Conservation (phyloP, 2,797 vertebrate species). For the Coregonus ussuriensis region DNA sequence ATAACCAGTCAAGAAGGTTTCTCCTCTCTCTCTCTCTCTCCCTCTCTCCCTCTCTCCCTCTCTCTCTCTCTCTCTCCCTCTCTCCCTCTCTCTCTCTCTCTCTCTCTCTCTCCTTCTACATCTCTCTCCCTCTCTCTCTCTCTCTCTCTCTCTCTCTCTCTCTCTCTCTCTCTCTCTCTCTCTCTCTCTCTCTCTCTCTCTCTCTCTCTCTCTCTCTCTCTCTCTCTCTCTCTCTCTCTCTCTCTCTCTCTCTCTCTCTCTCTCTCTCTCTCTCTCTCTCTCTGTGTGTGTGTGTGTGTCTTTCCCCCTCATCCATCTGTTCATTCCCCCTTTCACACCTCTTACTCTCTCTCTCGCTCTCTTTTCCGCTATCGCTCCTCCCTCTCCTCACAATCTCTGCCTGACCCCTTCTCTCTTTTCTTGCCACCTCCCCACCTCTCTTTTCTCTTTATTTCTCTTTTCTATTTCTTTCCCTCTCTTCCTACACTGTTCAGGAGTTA, state of each 20-base stretch:
- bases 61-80: too few relatives aligned
- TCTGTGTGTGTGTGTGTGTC: conserved; percentile 27
- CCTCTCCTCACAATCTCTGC: neutral
- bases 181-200: too few relatives aligned
- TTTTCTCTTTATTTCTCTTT: too few relatives aligned
- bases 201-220: too few relatives aligned
- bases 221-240: neutral
- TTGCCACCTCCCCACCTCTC: too few relatives aligned
- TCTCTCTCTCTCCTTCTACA: neutral
- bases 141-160: neutral
- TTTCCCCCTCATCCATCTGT: neutral
- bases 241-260: neutral
- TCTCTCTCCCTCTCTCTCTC: conserved; percentile 45
- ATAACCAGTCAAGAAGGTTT: too few relatives aligned
- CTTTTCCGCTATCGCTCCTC: conserved; percentile 40
- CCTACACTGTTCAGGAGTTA: too few relatives aligned
- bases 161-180: conserved; percentile 42
- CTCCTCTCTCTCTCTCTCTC: too few relatives aligned
- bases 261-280: conserved; percentile 31
- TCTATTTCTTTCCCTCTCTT: too few relatives aligned
- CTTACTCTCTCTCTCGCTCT: conserved; percentile 27
- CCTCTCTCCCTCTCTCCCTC: too few relatives aligned
- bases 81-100: neutral
- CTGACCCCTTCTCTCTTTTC: neutral
- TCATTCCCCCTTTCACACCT: neutral